Base-by-base conservation (phyloP, 2,797 vertebrate species). In the Gastrophryne carolinensis region DNA sequence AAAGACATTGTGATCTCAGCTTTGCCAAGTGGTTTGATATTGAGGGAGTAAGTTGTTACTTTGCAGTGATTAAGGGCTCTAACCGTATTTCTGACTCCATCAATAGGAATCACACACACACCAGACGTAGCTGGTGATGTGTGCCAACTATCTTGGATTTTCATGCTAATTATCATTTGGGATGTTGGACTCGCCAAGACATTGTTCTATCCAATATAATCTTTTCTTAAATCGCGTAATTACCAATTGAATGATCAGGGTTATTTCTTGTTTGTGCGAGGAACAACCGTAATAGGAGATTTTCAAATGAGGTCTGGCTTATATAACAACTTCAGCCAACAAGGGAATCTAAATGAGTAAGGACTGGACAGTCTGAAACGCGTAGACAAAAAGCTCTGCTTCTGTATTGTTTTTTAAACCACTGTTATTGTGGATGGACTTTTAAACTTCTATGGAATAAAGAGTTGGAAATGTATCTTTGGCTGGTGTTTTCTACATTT, bases 11-110 rank as follows among this genome's bases (percentile, higher is more conserved):
- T 82, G 80, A 71, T 75, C 29, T 66, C 80, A 61, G 82, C 79
- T 81, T 52, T 56, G 54, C 34, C 9, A 24, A n/a, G 54, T 61
- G 57, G 74, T 79, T 72, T 0, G 84, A 83, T 88, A 86, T 84
- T 26, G 82, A 87, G 83, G 84, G n/a, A n/a, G n/a, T n/a, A n/a
- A 3, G 82, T 88, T 82, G 87, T 80, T 83, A 83, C 35, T 37
- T 21, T 27, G 39, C 82, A 79, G 83, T 85, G 81, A 85, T 87
- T 82, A 86, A 84, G 83, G 83, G 86, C 83, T 86, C 73, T 12
- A 41, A 27, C 4, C n/a, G 81, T 79, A 23, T 23, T 52, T 63
- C 24, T 60, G n/a, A 30, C 34, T 60, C 49, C 29, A 41, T n/a
- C 10, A 70, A 57, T 54, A 39, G 83, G 83, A 87, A 80, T 82